A percentile compares a stretch with the other conserved stretches of the same genome.
phyloP scores from a whole-genome alignment of 2,888 invertebrate species.

The Brachypterus glaber region DNA sequence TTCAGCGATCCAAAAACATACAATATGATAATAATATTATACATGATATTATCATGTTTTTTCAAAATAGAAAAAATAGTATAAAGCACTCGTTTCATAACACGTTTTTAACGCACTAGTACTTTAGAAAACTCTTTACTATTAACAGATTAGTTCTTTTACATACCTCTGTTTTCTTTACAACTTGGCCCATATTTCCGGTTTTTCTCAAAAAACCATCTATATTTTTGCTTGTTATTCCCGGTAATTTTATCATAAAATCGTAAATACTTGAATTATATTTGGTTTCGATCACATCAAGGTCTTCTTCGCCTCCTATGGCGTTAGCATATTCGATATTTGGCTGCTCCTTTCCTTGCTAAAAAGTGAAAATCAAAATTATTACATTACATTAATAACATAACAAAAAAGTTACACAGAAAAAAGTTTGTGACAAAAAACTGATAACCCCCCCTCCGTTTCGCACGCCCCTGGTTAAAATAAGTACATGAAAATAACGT shows the following conservation, averaged over 20 bases:
- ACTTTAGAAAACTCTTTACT: conserved; percentile 1
- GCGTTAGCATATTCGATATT: conserved; percentile 61
- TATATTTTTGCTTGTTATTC: conserved; percentile 80
- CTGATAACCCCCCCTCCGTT: too few relatives aligned
- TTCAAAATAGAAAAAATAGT: too few relatives aligned
- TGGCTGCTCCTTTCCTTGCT: conserved; percentile 77
- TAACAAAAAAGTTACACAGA: too few relatives aligned
- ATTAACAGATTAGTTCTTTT: background rate
- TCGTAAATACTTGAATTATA: conserved; percentile 54
- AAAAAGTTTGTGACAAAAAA: too few relatives aligned
- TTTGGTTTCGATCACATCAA: conserved; percentile 43
- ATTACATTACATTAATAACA: background rate
- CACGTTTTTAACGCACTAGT: too few relatives aligned
- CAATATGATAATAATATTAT: background rate
- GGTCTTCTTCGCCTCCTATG: conserved; percentile 56
- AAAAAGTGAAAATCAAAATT: conserved; percentile 24
- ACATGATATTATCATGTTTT: too few relatives aligned
- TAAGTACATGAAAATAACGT: too few relatives aligned
- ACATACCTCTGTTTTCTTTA: conserved; percentile 27
- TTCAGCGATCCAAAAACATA: too few relatives aligned
- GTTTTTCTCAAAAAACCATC: conserved; percentile 63
- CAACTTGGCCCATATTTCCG: conserved; percentile 39
- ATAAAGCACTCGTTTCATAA: too few relatives aligned
- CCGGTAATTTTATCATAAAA: conserved; percentile 75
- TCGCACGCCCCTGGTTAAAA: too few relatives aligned